Evolutionary conservation across 1,140 invertebrate genomes (phyloP), one percentile per base, ranked within the genome.

Genomic region (Sitophilus oryzae): DNA sequence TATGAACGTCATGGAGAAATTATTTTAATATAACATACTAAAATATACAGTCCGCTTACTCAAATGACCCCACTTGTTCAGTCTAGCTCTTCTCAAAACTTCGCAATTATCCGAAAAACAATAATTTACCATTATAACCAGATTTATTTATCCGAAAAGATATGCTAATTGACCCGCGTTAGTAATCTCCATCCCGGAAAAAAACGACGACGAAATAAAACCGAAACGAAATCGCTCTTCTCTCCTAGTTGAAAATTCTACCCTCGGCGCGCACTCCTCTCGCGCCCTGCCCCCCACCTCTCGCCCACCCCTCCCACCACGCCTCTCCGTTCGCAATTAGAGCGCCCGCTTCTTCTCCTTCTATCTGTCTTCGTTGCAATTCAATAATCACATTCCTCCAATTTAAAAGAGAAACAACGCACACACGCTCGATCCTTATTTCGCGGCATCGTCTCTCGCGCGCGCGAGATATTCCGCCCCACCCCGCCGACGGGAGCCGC

Each of bases 401-500:
- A 55, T 55, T 55, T 55, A 55, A 55, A 55, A 55, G 42, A 55
- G 52, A 55, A 55, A 55, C 40, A 42, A 42, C 52, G n/a, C n/a
- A 55, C 52, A 30, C 11, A 6, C 5, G 5, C 25, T 30, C 25
- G 25, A 6, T 11, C 11, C 25, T 11, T 30, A 5, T 30, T 30
- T 11, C 5, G 25, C 25, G 5, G 25, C 25, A 11, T 5, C 25
- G 25, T 53, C 42, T 25, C 45, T 47, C 52, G 42, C 38, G 38
- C 38, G 38, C 18, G 14, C 38, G 38, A 5, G 14, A 14, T 14
- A 15, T 14, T 14, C 14, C 38, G n/a, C 38, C 38, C n/a, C 34
- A n/a, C n/a, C 38, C 38, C 5, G 5, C 14, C 5, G 38, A 6
- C 38, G 5, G 19, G 5, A 14, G 5, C 38, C 5, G 5, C 25